phyloP scores from a whole-genome alignment of 2,888 invertebrate genomes.

The Fabriciana adippe region DNA sequence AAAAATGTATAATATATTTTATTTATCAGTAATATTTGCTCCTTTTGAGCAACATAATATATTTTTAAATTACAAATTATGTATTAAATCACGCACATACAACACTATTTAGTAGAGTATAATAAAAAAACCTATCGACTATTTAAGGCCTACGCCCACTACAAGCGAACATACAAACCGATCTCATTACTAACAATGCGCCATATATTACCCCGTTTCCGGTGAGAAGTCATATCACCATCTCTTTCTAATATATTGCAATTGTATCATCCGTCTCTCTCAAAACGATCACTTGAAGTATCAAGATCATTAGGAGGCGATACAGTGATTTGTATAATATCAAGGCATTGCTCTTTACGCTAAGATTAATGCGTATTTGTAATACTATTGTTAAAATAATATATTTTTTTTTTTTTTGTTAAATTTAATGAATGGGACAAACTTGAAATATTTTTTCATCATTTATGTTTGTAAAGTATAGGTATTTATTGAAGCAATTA shows the following conservation, averaged over 20 bases:
- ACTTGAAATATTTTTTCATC: background rate
- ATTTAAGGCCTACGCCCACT: conserved; percentile 56
- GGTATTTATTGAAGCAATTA: no score
- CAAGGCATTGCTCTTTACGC: conserved; percentile 39
- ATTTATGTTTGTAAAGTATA: background rate
- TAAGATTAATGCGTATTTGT: conserved; percentile 36
- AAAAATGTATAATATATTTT: no score
- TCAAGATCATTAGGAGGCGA: conserved; percentile 77
- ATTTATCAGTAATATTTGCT: no score
- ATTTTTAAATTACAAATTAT: conserved; percentile 2
- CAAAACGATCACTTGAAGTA: conserved; percentile 62
- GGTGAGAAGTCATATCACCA: conserved; percentile 61
- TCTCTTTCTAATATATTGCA: conserved; percentile 48
- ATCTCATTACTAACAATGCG: conserved; percentile 81
- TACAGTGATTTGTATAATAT: conserved; percentile 74
- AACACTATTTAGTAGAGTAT: conserved; percentile 36
- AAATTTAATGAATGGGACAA: background rate
- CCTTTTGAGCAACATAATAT: background rate
- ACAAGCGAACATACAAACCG: conserved; percentile 67
- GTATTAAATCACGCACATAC: conserved; percentile 34
- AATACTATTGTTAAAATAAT: conserved; percentile 27
- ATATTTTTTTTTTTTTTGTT: conserved; percentile 2
- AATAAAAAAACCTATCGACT: conserved; percentile 38
- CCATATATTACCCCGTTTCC: conserved; percentile 80
- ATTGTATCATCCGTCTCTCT: conserved; percentile 48